phyloP scores from a whole-genome alignment of 2,888 invertebrate genomes.

The Melipona bicolor region DNA sequence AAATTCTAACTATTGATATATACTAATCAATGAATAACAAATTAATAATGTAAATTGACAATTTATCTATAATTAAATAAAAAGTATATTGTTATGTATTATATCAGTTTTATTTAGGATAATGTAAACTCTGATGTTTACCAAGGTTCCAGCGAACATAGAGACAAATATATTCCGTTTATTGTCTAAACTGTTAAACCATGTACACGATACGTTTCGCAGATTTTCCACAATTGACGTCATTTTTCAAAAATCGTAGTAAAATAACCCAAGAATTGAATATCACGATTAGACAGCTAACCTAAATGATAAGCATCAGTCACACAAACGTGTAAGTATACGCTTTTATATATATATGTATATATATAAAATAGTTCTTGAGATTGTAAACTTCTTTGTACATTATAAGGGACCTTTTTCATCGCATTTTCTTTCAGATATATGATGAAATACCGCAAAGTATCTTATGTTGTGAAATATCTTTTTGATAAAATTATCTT shows the following conservation, averaged over 20 bases:
- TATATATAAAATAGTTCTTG: constrained; percentile 5
- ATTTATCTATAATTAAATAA: constrained; percentile 9
- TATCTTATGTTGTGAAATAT: background rate
- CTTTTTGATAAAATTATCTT: background rate
- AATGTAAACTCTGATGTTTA: constrained; percentile 84
- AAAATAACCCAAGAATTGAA: constrained; percentile 7
- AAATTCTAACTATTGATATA: background rate
- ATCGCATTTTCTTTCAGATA: background rate
- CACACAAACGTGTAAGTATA: background rate
- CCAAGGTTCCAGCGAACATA: constrained; percentile 94
- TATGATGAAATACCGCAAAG: background rate
- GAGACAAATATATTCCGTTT: constrained; percentile 95
- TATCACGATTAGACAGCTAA: constrained; percentile 45
- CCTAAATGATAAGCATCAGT: constrained; percentile 60
- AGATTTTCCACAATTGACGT: constrained; percentile 90
- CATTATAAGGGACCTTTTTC: background rate
- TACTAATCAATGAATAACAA: background rate
- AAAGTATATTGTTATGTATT: background rate
- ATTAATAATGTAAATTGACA: background rate
- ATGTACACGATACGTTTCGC: constrained; percentile 90
- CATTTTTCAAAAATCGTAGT: constrained; percentile 75
- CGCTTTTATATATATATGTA: background rate
- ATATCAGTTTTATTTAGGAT: background rate
- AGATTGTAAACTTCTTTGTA: background rate
- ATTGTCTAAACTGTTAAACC: constrained; percentile 92